These are phyloP conservation scores for Scytalopus superciliaris DNA, from an alignment of 2,113 vertebrate genomes.

Conservation along the genomic window DNA sequence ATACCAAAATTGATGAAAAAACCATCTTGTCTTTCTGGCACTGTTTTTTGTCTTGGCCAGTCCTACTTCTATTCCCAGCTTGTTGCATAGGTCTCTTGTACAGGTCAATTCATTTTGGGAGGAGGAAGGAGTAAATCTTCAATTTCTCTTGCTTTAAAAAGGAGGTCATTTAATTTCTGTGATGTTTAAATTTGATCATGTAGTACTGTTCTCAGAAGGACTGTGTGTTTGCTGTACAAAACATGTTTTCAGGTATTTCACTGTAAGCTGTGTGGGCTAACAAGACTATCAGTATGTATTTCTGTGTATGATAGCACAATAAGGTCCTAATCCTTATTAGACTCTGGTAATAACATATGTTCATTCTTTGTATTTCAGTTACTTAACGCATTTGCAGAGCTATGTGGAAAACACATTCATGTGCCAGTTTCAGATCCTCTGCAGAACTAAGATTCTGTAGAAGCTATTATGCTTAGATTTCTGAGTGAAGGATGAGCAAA, in stretches of 20 bases:
- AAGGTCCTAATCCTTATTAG: neutral
- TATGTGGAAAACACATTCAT: neutral
- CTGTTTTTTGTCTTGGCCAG: neutral
- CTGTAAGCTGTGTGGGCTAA: neutral
- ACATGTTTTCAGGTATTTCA: neutral
- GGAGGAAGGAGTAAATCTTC: neutral
- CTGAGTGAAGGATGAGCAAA: neutral
- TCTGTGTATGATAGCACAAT: neutral
- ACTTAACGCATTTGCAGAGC: neutral
- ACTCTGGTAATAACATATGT: neutral
- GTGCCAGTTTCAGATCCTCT: neutral
- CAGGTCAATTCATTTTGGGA: neutral
- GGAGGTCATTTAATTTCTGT: neutral
- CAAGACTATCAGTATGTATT: neutral
- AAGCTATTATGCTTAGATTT: neutral
- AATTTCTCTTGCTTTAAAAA: neutral
- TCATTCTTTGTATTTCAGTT: neutral
- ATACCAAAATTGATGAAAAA: neutral
- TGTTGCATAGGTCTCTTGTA: neutral
- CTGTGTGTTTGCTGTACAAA: neutral
- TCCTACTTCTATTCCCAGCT: neutral
- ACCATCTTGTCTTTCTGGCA: neutral
- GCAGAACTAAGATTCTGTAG: constrained; percentile 15
- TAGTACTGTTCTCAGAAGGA: neutral
- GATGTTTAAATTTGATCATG: neutral